A percentile compares a stretch with the other conserved stretches of the same genome.
Conservation (phyloP, 2,888 invertebrate genomes). For the Sericinus montela region DNA sequence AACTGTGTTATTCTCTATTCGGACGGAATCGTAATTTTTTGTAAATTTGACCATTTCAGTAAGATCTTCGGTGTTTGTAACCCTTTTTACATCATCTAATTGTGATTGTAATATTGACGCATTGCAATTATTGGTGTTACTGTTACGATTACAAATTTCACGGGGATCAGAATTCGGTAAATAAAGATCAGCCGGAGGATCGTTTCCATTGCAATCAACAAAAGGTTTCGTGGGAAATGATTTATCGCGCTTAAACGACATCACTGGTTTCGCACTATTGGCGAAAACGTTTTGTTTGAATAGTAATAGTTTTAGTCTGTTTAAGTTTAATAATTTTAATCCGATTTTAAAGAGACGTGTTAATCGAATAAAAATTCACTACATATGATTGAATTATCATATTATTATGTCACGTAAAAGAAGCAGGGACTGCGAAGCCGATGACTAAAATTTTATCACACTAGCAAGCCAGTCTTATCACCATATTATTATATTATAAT, state of each 20-base stretch:
- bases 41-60: neutral
- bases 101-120: neutral
- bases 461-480: slow-evolving; percentile 5
- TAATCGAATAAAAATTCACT: slow-evolving; percentile 1
- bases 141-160: slow-evolving; percentile 24
- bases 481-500: neutral
- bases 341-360: slow-evolving; percentile 2
- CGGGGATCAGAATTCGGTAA: slow-evolving; percentile 14
- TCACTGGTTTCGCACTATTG: neutral
- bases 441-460: slow-evolving; percentile 11
- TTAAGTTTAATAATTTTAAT: neutral
- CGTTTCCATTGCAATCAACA: slow-evolving; percentile 26
- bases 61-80: slow-evolving; percentile 27
- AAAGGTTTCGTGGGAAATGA: slow-evolving; percentile 21
- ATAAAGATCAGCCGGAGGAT: neutral
- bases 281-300: too few species aligned
- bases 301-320: neutral
- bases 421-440: neutral
- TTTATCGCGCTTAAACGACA: slow-evolving; percentile 12
- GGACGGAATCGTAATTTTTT: neutral
- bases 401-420: slow-evolving; percentile 9
- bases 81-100: slow-evolving; percentile 22
- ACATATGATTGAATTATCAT: neutral
- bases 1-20: slow-evolving; percentile 5
- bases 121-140: slow-evolving; percentile 11